Percentiles rank a stretch among this genome's conserved stretches.
Conservation (phyloP, 1,140 invertebrate species). For the Cepaea nemoralis region DNA sequence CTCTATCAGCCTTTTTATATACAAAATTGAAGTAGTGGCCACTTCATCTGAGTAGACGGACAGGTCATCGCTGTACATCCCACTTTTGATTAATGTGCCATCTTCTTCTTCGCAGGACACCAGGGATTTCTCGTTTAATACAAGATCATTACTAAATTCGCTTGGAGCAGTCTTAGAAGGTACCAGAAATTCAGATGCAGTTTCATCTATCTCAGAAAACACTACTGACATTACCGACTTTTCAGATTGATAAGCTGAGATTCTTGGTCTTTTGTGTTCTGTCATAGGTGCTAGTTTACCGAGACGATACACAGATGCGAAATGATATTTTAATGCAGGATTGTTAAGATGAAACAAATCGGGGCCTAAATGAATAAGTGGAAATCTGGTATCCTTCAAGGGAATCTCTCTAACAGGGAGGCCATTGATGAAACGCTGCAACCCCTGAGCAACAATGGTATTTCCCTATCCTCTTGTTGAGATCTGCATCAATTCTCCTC, state of each 20-base stretch:
- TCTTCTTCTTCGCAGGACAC: background rate
- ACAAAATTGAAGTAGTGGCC: background rate
- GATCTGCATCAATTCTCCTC: conserved; percentile 1
- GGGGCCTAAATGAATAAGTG: conserved; percentile 4
- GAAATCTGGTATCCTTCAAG: conserved; percentile 18
- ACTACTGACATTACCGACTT: background rate
- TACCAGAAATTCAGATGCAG: background rate
- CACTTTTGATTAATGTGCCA: background rate
- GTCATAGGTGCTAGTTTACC: conserved; percentile 8
- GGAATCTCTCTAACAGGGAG: conserved; percentile 17
- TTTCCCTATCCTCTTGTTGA: background rate
- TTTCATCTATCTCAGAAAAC: background rate
- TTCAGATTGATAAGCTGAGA: no score
- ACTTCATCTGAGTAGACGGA: background rate
- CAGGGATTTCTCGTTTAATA: background rate
- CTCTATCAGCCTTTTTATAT: background rate
- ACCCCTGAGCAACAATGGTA: background rate
- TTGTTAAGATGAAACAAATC: conserved; percentile 24
- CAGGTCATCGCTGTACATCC: background rate
- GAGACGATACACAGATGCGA: conserved; percentile 3
- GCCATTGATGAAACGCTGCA: conserved; percentile 13
- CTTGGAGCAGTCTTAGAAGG: background rate
- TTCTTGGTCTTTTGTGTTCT: background rate
- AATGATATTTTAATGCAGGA: conserved; percentile 15
- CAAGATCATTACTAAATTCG: background rate